A percentile compares a stretch with the other conserved stretches of the same genome.
phyloP scores from a whole-genome alignment of 2,113 vertebrate genomes.

The Puntigrus tetrazona region DNA sequence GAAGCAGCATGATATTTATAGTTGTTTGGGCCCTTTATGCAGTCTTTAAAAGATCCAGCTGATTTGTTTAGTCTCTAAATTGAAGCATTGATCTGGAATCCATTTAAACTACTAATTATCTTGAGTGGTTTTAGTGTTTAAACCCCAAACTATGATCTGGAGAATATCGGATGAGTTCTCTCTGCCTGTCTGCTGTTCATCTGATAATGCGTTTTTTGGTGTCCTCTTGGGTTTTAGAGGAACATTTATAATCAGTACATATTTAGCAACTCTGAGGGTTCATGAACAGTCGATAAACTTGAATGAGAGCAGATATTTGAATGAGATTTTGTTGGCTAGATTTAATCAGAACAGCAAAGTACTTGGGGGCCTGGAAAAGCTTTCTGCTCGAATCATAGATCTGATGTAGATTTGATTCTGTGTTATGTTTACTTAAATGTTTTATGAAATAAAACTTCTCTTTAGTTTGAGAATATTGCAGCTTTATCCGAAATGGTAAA shows the following conservation, averaged over 20 bases:
- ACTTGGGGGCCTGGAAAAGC: neutral
- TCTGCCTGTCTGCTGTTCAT: slow-evolving; percentile 11
- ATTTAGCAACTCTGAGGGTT: neutral
- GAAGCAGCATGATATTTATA: neutral
- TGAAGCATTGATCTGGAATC: slow-evolving; percentile 47
- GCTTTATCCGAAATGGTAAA: neutral
- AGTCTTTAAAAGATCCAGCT: neutral
- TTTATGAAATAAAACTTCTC: neutral
- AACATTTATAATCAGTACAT: slow-evolving; percentile 1
- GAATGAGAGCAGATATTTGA: neutral
- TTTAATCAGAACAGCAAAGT: neutral
- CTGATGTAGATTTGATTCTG: neutral
- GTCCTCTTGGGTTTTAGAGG: slow-evolving; percentile 21
- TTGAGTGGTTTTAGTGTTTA: slow-evolving; percentile 51
- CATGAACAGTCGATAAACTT: neutral
- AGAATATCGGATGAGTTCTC: slow-evolving; percentile 22
- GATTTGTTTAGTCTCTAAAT: neutral
- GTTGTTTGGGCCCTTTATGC: neutral
- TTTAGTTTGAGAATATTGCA: neutral
- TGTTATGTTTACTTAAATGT: neutral
- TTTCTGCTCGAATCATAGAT: neutral
- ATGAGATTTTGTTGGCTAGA: neutral
- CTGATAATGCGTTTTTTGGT: slow-evolving; percentile 6
- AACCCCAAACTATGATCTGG: slow-evolving; percentile 31
- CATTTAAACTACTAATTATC: slow-evolving; percentile 55